These are phyloP conservation scores for Empidonax traillii DNA, from an alignment of 2,113 vertebrate species.

Conservation along the genomic window DNA sequence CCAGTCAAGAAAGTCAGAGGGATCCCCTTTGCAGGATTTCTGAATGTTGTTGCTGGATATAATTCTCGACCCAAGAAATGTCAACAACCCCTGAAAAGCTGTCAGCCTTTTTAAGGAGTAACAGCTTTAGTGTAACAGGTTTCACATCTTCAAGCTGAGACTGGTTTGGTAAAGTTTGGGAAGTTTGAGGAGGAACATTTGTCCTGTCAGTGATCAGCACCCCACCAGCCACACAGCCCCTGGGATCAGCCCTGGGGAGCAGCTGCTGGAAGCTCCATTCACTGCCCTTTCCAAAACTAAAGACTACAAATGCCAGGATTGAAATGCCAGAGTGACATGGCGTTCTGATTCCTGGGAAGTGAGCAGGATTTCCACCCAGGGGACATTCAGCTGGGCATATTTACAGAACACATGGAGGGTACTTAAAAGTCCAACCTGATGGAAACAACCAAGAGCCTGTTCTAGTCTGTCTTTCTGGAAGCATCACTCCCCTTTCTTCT, in stretches of 20 bases:
- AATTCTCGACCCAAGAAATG: neutral
- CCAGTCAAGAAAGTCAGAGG: neutral
- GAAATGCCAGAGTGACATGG: neutral
- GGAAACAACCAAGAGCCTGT: neutral
- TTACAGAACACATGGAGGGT: neutral
- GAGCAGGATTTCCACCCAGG: neutral
- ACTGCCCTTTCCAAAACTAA: neutral
- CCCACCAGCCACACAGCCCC: too few species aligned
- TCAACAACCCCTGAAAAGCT: neutral
- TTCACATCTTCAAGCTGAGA: neutral
- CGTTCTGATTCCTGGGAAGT: neutral
- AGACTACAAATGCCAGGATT: neutral
- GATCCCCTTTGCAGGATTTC: neutral
- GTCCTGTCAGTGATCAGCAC: neutral
- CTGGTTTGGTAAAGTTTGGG: neutral
- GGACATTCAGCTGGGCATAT: neutral
- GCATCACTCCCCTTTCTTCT: neutral
- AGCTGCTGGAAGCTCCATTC: neutral
- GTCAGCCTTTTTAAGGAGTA: neutral
- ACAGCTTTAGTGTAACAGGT: neutral
- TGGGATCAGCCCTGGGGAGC: neutral
- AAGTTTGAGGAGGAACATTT: neutral
- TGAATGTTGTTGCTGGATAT: too few species aligned
- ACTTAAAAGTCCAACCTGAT: neutral
- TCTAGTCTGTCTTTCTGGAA: neutral